Percentiles rank a stretch among this genome's conserved stretches.
These are phyloP conservation scores for Neodiprion fabricii DNA, from an alignment of 1,140 invertebrate species.

Conservation along the genomic window DNA sequence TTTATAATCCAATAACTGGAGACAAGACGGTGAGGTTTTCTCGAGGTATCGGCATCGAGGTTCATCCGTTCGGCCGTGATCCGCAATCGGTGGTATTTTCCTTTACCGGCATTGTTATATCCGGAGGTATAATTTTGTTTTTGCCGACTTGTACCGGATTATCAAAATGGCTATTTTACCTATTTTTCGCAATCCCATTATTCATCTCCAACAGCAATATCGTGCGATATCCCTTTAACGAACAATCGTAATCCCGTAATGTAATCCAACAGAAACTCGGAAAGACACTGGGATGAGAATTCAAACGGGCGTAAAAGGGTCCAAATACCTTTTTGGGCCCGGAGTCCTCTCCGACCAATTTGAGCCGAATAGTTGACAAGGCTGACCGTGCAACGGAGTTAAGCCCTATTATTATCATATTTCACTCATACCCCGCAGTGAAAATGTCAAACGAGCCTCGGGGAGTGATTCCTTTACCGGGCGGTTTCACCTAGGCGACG, in stretches of 20 bases:
- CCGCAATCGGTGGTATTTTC: no score
- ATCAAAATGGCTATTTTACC: neutral
- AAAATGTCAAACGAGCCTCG: constrained; percentile 1
- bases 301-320: neutral
- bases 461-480: neutral
- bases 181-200: neutral
- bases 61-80: no score
- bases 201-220: no score
- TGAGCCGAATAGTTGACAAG: constrained; percentile 1
- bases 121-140: neutral
- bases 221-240: no score
- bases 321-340: neutral
- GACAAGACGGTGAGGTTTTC: no score
- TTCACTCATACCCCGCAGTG: neutral
- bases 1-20: no score
- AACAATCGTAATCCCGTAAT: neutral
- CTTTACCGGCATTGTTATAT: neutral
- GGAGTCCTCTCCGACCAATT: neutral
- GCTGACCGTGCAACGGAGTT: neutral
- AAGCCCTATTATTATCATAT: constrained; percentile 3
- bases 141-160: neutral
- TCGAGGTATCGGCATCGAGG: no score
- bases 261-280: neutral
- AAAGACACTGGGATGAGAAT: neutral
- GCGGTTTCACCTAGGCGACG: no score